Conservation (phyloP, 2,113 vertebrate species). For the Chunga burmeisteri region DNA sequence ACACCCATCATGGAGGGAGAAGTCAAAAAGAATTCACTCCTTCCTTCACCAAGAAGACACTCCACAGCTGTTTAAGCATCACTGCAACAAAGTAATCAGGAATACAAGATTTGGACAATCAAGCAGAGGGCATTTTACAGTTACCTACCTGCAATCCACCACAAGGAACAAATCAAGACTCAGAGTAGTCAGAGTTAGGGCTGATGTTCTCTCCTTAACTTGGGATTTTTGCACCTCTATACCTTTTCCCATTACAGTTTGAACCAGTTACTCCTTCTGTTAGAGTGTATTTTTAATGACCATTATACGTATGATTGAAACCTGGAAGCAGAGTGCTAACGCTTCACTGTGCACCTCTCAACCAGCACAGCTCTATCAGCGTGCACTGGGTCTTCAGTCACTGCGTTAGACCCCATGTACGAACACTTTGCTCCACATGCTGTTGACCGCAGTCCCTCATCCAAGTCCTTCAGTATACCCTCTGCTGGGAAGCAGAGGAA, state of each 20-base stretch:
- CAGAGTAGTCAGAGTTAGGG: constrained; percentile 61
- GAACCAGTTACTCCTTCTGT: neutral
- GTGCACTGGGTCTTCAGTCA: neutral
- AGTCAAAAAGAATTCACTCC: neutral
- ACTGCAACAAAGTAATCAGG: neutral
- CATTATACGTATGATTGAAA: neutral
- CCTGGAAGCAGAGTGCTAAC: neutral
- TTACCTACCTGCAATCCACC: constrained; percentile 55
- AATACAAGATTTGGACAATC: neutral
- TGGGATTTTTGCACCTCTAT: neutral
- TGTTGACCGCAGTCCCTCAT: neutral
- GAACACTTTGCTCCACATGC: neutral
- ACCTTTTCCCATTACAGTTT: neutral
- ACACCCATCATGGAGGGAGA: neutral
- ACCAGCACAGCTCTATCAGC: neutral
- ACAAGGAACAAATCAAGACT: constrained; percentile 18
- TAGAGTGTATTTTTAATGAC: neutral
- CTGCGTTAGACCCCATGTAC: neutral
- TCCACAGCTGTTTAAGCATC: neutral
- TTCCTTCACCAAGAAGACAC: neutral
- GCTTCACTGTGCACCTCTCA: neutral
- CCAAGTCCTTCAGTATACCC: neutral
- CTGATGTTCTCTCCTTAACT: constrained; percentile 69
- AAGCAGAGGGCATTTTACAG: constrained; percentile 23
- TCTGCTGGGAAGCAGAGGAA: neutral